phyloP scores from a whole-genome alignment of 2,113 vertebrate species.

The Hippocampus comes region DNA sequence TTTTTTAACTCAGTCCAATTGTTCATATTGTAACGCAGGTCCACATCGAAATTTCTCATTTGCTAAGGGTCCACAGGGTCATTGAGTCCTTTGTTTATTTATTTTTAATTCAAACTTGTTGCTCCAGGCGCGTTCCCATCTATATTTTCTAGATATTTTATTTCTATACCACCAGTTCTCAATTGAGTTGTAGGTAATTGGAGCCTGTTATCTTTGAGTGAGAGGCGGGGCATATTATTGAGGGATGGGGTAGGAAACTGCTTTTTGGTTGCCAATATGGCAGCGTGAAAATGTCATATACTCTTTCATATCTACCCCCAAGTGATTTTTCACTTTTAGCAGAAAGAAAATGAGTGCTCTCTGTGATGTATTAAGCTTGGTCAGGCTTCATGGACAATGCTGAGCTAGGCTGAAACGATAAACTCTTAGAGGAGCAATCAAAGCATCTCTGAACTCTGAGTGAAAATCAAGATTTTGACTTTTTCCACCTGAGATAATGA shows the following conservation, averaged over 20 bases:
- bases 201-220: no score
- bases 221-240: no score
- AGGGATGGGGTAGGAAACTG: no score
- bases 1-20: no score
- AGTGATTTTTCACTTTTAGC: not conserved
- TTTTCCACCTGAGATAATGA: not conserved
- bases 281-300: not conserved
- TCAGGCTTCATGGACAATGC: not conserved
- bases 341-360: not conserved
- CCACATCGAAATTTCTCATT: no score
- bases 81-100: no score
- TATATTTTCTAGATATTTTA: not conserved
- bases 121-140: not conserved
- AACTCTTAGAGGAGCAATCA: conserved; percentile 50
- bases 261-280: not conserved
- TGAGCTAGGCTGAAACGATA: not conserved
- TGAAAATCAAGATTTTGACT: not conserved
- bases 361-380: not conserved
- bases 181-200: not conserved
- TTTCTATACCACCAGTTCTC: not conserved
- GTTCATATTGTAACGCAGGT: no score
- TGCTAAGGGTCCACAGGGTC: no score
- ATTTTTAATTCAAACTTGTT: not conserved
- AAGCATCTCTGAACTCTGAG: conserved; percentile 20
- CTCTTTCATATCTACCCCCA: not conserved